Base-by-base conservation (phyloP, 2,888 invertebrate genomes). In the Strigamia crassipes region DNA sequence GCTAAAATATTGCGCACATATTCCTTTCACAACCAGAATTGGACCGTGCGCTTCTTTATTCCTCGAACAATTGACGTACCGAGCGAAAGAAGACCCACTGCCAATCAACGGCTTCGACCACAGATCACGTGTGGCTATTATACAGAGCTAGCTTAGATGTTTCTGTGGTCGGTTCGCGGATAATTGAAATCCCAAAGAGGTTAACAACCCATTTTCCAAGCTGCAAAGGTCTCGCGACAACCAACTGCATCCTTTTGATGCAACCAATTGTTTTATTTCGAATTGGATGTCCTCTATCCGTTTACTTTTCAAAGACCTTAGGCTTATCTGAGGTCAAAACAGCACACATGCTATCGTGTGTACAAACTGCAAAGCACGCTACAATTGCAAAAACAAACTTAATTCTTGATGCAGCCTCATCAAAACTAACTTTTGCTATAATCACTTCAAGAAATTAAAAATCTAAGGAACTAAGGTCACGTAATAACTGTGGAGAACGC, bases 181-280 rank as follows among this genome's bases (percentile, higher is more conserved):
- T 73, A 73, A 73, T 73, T 73, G 73, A 73, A 73, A 73, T 73
- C 73, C 66, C 73, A 73, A 73, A 73, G 73, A 31, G 73, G 73
- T 73, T 73, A 73, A 73, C 73, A 73, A 73, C 73, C 73, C 73
- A 73, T 73, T 73, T 73, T 73, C 73, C 31, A 27, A 73, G 27
- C 13, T 73, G 73, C 73, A 31, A 27, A 73, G 73, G 31, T 73
- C 73, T 73, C 15, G 23, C 73, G 27, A 73, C 73, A 73, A 73
- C 73, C 31, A n/a, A 73, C 56, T 73, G 31, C 31, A 73, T 31
- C 73, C 73, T 73, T 31, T 73, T 27, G 31, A n/a, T 27, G 2
- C 73, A 73, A 1, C 31, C 31, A 73, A 27, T 73, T 73, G 73
- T 73, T 73, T 56, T 18, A 56, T 56, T 56, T 56, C 18, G 56